Conservation (phyloP, 1,140 invertebrate genomes). For the Drosophila bocki region DNA sequence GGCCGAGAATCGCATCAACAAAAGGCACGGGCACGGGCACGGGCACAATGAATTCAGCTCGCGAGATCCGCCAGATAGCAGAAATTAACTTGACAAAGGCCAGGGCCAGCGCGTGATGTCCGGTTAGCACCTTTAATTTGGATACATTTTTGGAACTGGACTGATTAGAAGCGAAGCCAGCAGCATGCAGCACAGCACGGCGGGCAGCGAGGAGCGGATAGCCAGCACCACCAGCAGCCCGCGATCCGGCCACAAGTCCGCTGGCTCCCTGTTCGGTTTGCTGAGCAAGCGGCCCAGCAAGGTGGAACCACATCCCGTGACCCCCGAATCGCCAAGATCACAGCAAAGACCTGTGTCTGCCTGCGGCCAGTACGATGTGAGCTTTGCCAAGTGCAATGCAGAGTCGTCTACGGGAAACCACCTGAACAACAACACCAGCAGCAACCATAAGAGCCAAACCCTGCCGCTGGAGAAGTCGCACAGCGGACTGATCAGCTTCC, state of each 20-base stretch:
- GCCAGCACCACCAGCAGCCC: conserved; percentile 69
- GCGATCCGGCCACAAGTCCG: conserved; percentile 59
- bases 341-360: conserved; percentile 62
- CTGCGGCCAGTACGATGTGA: conserved; percentile 70
- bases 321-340: conserved; percentile 62
- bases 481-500: conserved; percentile 75
- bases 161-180: conserved; percentile 2
- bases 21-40: conserved; percentile 29
- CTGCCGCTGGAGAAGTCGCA: conserved; percentile 75
- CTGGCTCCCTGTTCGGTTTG: conserved; percentile 67
- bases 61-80: conserved; percentile 44
- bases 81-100: conserved; percentile 43
- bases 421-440: conserved; percentile 35
- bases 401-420: conserved; percentile 29
- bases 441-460: conserved; percentile 72
- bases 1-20: conserved; percentile 29
- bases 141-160: conserved; percentile 5
- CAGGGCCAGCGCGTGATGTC: conserved; percentile 27
- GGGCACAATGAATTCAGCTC: conserved; percentile 39
- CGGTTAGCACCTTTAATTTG: conserved; percentile 14
- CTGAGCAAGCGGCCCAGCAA: conserved; percentile 71
- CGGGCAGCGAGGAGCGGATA: conserved; percentile 76
- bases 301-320: conserved; percentile 69
- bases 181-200: conserved; percentile 57
- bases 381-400: conserved; percentile 61